Evolutionary conservation across 2,113 vertebrate genomes (phyloP).

Genomic region (Polypterus bichir): DNA sequence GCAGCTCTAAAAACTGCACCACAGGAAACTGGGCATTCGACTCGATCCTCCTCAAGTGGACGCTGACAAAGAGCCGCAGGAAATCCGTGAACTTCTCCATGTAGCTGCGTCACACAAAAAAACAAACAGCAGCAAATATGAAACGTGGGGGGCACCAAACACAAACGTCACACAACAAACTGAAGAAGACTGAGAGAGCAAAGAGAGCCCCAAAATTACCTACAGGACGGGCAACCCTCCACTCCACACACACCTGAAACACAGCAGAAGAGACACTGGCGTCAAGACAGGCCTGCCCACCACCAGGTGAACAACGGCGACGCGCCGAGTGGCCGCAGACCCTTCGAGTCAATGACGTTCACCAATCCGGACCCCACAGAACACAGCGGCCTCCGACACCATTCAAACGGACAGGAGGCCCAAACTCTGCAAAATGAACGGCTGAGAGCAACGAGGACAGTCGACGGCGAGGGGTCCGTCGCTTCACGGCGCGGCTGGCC

Average conservation of each 20-base stretch:
- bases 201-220: constrained; percentile 51
- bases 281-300: constrained; percentile 26
- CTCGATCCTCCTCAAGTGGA: constrained; percentile 87
- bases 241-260: constrained; percentile 53
- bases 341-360: constrained; percentile 15
- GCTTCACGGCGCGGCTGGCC: no score
- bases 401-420: constrained; percentile 18
- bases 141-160: constrained; percentile 13
- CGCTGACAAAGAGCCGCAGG: constrained; percentile 88
- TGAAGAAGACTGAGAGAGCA: constrained; percentile 7
- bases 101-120: constrained; percentile 57
- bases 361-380: background rate
- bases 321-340: constrained; percentile 23
- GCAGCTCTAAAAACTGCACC: constrained; percentile 82
- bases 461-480: no score
- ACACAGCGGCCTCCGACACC: constrained; percentile 23
- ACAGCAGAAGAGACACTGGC: constrained; percentile 47
- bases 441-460: no score
- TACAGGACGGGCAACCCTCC: constrained; percentile 49
- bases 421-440: no score
- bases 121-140: constrained; percentile 24
- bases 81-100: constrained; percentile 98
- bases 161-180: constrained; percentile 16
- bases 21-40: constrained; percentile 91
- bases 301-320: constrained; percentile 6